Evolutionary conservation across 1,140 invertebrate genomes (phyloP), one percentile per base, ranked within the genome.

Genomic region (Drosophila kohkoa): DNA sequence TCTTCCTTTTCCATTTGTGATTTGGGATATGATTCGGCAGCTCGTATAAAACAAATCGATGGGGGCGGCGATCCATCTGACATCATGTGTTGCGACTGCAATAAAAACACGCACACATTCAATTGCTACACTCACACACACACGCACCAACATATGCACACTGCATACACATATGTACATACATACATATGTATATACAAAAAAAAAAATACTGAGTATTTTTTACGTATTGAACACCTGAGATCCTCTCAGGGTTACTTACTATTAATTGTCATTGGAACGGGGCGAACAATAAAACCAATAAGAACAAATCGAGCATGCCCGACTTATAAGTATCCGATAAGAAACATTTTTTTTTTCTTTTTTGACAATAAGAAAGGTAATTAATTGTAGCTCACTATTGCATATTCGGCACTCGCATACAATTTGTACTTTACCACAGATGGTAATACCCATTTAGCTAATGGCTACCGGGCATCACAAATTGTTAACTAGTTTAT

Each of bases 41-140:
- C 91, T 71, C 91, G 88, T 70, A 92, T 90, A 81, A 92, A 92
- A 78, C 90, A 92, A 73, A 92, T 80, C 55, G 92, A 92, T 63
- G 85, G 90, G 69, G 90, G 90, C 55, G 90, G 90, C 59, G 91
- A 92, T 91, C 92, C 92, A 88, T 92, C 92, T 73, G 91, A 90
- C 80, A 88, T 78, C 90, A 80, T 92, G 90, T 91, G 81, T 81
- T 59, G 58, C 72, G 54, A 71, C 60, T 64, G 63, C 45, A 76
- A 79, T 51, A 60, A 20, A 51, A 30, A 54, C 38, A 75, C 41
- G 45, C 57, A 55, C 59, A 38, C 8, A 81, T 71, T 72, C 20
- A 52, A 35, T 70, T 69, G 43, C 48, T 54, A 28, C 59, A 48
- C 38, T 16, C 35, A 15, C 13, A 69, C 30, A 63, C 15, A 55